Evolutionary conservation across 2,888 invertebrate species (phyloP), one percentile per base, ranked within the genome.

Genomic region (Scelioninae gen. 1): DNA sequence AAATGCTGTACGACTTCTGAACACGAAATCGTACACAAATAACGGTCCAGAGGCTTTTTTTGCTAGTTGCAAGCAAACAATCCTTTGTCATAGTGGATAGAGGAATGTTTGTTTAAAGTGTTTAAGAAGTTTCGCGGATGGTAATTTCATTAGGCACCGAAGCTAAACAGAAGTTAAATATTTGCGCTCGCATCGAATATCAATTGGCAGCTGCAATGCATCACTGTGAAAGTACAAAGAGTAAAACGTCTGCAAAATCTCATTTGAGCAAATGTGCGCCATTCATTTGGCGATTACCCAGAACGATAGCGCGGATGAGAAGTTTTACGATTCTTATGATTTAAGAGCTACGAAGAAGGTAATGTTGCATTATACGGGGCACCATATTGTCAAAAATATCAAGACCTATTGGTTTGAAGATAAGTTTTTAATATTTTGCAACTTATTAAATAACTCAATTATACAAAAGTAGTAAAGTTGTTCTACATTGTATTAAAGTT

Each of bases 281-380:
- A 69, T 75, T 79, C 72, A 72, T 79, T 79, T 79, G 65, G 31
- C 47, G 72, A 79, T 79, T 79, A 84, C 84, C 79, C 65, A 78
- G 74, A 75, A 82, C 69, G 82, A 84, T 83, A 66, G 51, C 15
- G 72, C 15, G 72, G 29, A 45, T 53, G 53, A 56, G 11, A 16
- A 72, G 65, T 79, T 79, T 84, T 85, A 86, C 82, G 84, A 81
- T 68, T 84, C 79, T 69, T 71, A 79, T 84, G 83, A 85, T 83
- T 84, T 84, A 82, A 82, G 72, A 81, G 75, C 68, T 15, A 68
- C 56, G 72, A 60, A 65, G 71, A 60, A 75, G 85, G 80, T 78
- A 68, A 78, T 58, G 53, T 47, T 82, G 69, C 63, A 63, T 79
- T 62, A 43, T 38, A 55, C 51, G 32, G 13, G 38, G 16, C 38